Evolutionary conservation across 2,113 vertebrate genomes (phyloP).

Genomic region (Dipodomys ordii): DNA sequence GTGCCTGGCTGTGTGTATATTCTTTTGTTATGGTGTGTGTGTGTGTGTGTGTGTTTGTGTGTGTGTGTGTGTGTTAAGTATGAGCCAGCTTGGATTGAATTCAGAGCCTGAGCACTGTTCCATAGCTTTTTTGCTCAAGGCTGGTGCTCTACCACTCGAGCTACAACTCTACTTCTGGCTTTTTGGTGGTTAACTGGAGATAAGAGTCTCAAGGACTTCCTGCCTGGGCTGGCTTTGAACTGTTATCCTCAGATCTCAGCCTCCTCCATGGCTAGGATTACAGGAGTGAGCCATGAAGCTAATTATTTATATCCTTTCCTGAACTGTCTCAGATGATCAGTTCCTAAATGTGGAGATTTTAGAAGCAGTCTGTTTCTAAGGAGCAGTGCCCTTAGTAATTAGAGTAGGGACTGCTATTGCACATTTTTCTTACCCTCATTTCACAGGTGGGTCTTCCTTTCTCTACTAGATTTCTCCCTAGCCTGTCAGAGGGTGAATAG

Average conservation of each 20-base stretch:
- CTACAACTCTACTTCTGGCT: too few relatives aligned
- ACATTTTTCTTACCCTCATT: not conserved
- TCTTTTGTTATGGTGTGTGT: too few relatives aligned
- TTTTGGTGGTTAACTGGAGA: too few relatives aligned
- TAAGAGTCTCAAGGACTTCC: too few relatives aligned
- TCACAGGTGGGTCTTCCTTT: not conserved
- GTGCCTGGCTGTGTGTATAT: not conserved
- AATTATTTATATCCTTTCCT: not conserved
- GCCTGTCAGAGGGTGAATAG: not conserved
- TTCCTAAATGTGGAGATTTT: not conserved
- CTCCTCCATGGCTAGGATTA: too few relatives aligned
- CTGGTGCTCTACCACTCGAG: too few relatives aligned
- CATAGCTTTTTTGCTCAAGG: too few relatives aligned
- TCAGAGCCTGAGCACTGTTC: too few relatives aligned
- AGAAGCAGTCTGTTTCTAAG: not conserved
- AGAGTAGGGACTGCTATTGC: not conserved
- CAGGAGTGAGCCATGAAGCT: not conserved
- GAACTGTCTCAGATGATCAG: not conserved
- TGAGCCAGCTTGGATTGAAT: too few relatives aligned
- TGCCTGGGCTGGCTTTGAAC: too few relatives aligned
- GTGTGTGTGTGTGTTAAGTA: too few relatives aligned
- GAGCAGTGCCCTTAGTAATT: constrained; percentile 34
- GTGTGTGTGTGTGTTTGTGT: not conserved
- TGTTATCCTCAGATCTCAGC: too few relatives aligned
- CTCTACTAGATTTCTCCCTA: not conserved